phyloP scores from a whole-genome alignment of 2,797 vertebrate genomes.

The Platyrinchus mystaceus region DNA sequence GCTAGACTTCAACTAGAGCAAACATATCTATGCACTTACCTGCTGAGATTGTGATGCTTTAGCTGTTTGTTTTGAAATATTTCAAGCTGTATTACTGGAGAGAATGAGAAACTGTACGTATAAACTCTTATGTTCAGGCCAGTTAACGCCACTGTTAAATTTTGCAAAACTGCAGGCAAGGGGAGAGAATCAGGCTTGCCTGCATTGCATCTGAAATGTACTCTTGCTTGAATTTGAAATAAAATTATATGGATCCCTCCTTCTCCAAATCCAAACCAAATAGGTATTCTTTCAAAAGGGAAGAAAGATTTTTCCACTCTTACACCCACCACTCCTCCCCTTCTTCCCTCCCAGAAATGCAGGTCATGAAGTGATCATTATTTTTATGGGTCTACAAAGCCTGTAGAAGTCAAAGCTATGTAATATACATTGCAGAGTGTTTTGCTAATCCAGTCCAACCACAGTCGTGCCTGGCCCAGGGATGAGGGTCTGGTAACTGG shows the following conservation, averaged over 20 bases:
- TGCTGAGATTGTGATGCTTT: not conserved
- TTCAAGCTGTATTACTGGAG: not conserved
- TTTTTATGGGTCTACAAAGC: slow-evolving; percentile 71
- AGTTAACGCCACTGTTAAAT: not conserved
- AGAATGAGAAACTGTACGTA: not conserved
- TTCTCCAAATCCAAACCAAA: slow-evolving; percentile 18
- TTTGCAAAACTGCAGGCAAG: not conserved
- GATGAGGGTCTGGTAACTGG: slow-evolving; percentile 66
- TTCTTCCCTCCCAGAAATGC: not conserved
- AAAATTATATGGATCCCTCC: not conserved
- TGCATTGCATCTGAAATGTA: not conserved
- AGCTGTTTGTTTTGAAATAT: not conserved
- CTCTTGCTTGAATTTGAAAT: not conserved
- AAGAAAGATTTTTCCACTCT: slow-evolving; percentile 1
- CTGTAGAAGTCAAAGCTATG: slow-evolving; percentile 68
- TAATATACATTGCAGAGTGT: slow-evolving; percentile 62
- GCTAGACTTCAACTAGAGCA: not conserved
- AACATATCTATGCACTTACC: not conserved
- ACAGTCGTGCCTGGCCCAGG: slow-evolving; percentile 57
- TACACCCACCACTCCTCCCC: not conserved
- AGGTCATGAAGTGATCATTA: slow-evolving; percentile 64
- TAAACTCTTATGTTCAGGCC: not conserved
- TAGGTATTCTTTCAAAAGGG: not conserved
- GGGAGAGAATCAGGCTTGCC: not conserved
- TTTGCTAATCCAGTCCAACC: slow-evolving; percentile 68